Evolutionary conservation across 2,113 vertebrate genomes (phyloP).

Genomic region (Holacanthus passer): DNA sequence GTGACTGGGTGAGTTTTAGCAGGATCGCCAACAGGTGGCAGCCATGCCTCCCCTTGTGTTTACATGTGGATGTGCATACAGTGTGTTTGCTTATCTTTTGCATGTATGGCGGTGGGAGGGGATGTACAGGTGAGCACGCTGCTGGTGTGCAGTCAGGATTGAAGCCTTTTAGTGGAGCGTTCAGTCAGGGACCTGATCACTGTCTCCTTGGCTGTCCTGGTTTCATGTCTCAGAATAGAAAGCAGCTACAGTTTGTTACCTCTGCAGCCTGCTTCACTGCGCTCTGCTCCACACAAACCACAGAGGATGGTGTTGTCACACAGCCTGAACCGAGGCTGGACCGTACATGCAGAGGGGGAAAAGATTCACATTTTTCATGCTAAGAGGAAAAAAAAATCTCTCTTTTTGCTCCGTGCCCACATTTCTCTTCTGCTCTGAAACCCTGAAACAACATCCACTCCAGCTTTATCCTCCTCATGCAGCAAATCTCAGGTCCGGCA

Average conservation of each 20-base stretch:
- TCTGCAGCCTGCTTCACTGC: conserved; percentile 36
- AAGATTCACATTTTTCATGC: background rate
- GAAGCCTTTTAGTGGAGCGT: conserved; percentile 32
- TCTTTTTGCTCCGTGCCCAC: background rate
- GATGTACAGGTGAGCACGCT: background rate
- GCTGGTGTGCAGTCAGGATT: background rate
- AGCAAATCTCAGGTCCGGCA: conserved; percentile 32
- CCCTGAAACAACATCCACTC: background rate
- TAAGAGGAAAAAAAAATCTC: background rate
- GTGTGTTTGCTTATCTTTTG: background rate
- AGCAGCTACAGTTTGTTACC: conserved; percentile 51
- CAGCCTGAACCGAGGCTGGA: conserved; percentile 1
- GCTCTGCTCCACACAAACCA: conserved; percentile 15
- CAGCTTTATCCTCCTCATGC: conserved; percentile 23
- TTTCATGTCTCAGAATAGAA: conserved; percentile 72
- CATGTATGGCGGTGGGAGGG: background rate
- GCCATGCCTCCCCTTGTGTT: conserved; percentile 21
- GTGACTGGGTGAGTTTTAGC: conserved; percentile 64
- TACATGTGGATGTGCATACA: background rate
- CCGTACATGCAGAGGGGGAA: background rate
- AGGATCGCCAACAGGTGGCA: conserved; percentile 76
- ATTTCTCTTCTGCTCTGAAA: conserved; percentile 3
- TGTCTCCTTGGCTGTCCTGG: conserved; percentile 60
- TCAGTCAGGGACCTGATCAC: conserved; percentile 19
- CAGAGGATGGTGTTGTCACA: conserved; percentile 32